Conservation (phyloP, 2,888 invertebrate species). For the Eristalis pertinax region DNA sequence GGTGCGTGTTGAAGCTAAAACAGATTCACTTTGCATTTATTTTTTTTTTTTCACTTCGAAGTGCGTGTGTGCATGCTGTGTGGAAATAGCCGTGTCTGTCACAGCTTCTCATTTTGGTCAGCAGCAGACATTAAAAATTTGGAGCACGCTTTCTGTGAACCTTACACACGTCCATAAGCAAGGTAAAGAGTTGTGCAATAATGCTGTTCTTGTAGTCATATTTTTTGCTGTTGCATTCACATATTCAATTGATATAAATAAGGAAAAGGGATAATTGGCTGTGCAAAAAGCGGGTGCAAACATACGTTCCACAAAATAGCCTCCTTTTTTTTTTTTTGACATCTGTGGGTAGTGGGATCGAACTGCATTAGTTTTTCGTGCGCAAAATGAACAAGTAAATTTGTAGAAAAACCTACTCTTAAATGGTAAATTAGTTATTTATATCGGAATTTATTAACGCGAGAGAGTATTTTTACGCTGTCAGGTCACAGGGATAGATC, state of each 20-base stretch:
- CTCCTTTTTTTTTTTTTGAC: conserved; percentile 41
- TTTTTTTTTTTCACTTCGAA: conserved; percentile 16
- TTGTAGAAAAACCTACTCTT: neutral
- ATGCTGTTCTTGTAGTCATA: neutral
- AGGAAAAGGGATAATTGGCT: neutral
- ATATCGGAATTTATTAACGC: neutral
- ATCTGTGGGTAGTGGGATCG: conserved; percentile 24
- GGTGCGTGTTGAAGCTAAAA: conserved; percentile 19
- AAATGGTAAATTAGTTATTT: neutral
- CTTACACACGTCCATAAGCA: neutral
- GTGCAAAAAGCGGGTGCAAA: conserved; percentile 63
- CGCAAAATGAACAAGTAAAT: conserved; percentile 8
- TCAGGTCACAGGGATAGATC: neutral
- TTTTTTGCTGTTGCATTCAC: neutral
- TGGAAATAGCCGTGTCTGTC: conserved; percentile 34
- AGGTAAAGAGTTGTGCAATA: conserved; percentile 29
- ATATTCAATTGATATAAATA: conserved; percentile 21
- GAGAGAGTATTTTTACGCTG: neutral
- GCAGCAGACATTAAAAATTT: conserved; percentile 21
- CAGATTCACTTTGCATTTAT: neutral
- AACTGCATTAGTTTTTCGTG: conserved; percentile 27
- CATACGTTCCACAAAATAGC: conserved; percentile 59
- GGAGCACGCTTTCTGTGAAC: conserved; percentile 18
- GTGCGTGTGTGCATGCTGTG: conserved; percentile 54
- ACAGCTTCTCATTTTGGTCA: conserved; percentile 48